A percentile compares a stretch with the other conserved stretches of the same genome.
Evolutionary conservation across 2,113 vertebrate species (phyloP).

Genomic region (Gobio gobio): DNA sequence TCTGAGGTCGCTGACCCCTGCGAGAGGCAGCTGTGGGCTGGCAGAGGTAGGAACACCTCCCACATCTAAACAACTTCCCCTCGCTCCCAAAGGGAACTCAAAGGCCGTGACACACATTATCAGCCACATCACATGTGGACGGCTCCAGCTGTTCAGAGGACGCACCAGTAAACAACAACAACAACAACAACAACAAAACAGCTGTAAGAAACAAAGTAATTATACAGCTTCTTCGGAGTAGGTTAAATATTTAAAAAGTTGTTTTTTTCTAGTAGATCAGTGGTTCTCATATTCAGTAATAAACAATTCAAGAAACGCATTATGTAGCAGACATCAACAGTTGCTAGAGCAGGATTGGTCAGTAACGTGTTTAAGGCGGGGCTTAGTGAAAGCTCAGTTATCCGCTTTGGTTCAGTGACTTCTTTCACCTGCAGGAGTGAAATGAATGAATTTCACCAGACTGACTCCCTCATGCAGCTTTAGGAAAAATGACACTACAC

Average conservation of each 20-base stretch:
- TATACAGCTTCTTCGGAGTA: not conserved
- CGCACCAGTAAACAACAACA: not conserved
- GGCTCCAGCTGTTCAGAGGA: conserved; percentile 44
- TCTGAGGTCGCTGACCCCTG: not conserved
- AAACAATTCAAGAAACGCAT: not conserved
- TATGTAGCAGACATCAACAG: not conserved
- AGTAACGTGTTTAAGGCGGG: not conserved
- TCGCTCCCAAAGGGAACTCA: conserved; percentile 25
- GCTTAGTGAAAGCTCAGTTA: not conserved
- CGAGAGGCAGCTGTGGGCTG: conserved; percentile 10
- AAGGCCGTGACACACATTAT: conserved; percentile 35
- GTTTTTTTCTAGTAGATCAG: not conserved
- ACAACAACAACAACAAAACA: not conserved
- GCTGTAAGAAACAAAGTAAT: not conserved
- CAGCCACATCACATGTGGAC: conserved; percentile 24
- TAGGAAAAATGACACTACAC: not conserved
- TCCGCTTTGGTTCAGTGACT: not conserved
- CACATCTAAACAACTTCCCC: conserved; percentile 39
- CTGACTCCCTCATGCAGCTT: not conserved
- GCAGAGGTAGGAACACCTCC: conserved; percentile 21
- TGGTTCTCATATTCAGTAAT: not conserved
- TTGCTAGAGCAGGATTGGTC: not conserved
- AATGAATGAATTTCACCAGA: not conserved
- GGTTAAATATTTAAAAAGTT: not conserved
- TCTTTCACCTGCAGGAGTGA: not conserved